Evolutionary conservation across 2,797 vertebrate species (phyloP).

Genomic region (Sphenodon punctatus): DNA sequence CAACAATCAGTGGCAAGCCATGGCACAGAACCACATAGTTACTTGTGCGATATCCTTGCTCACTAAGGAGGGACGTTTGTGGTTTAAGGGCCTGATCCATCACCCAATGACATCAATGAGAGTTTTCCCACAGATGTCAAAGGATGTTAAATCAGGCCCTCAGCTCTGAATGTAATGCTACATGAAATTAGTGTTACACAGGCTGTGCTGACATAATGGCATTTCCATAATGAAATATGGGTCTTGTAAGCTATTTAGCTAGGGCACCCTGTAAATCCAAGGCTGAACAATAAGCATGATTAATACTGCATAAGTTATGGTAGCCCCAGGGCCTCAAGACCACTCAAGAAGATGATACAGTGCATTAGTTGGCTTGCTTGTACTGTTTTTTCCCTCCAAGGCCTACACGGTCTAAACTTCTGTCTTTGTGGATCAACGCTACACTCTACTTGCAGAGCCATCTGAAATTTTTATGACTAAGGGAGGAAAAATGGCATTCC

Average conservation of each 20-base stretch:
- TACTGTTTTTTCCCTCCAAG: not conserved
- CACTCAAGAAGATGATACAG: not conserved
- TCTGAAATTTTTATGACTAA: not conserved
- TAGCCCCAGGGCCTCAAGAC: rapidly evolving
- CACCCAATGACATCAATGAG: not conserved
- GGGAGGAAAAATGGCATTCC: not conserved
- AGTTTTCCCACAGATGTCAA: not conserved
- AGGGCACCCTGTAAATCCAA: not conserved
- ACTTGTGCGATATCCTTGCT: not conserved
- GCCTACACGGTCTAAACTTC: not conserved
- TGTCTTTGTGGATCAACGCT: not conserved
- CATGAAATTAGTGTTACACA: not conserved
- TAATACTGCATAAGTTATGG: not conserved
- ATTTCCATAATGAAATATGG: not conserved
- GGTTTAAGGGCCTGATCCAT: not conserved
- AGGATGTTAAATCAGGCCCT: not conserved
- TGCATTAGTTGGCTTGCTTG: not conserved
- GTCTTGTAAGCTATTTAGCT: not conserved
- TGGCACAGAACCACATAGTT: not conserved
- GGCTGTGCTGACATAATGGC: not conserved
- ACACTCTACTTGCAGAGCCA: not conserved
- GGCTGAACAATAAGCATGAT: not conserved
- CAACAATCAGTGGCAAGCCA: not conserved
- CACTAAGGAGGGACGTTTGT: not conserved
- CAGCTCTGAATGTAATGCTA: not conserved